phyloP scores from a whole-genome alignment of 2,113 vertebrate genomes.

The Oriolus oriolus region DNA sequence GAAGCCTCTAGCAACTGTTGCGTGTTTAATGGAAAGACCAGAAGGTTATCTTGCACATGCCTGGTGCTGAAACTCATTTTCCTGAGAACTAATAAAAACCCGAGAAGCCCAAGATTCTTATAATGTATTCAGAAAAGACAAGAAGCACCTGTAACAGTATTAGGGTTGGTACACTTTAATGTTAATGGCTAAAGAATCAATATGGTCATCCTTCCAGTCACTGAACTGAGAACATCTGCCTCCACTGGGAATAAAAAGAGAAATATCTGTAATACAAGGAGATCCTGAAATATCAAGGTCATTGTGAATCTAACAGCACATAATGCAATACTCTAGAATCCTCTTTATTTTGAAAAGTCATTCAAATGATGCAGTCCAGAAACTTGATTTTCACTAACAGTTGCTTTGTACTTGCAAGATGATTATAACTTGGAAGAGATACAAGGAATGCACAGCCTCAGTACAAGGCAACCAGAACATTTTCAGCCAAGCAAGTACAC shows the following conservation, averaged over 20 bases:
- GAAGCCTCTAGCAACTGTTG: neutral
- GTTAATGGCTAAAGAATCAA: neutral
- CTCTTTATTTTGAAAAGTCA: neutral
- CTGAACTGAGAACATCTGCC: neutral
- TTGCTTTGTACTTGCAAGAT: neutral
- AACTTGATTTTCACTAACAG: neutral
- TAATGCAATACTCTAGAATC: neutral
- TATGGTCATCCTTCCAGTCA: neutral
- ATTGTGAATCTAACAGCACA: neutral
- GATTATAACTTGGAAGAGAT: neutral
- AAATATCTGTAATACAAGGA: neutral
- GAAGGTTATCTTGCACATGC: neutral
- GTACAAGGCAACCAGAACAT: neutral
- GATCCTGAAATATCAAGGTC: neutral
- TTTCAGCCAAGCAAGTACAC: neutral
- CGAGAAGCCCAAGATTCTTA: neutral
- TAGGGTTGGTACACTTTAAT: neutral
- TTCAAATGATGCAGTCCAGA: neutral
- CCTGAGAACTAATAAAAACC: neutral
- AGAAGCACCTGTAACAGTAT: neutral
- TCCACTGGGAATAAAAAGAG: neutral
- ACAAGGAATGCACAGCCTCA: neutral
- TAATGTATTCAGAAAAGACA: neutral
- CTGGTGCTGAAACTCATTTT: neutral
- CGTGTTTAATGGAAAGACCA: neutral